A percentile compares a stretch with the other conserved stretches of the same genome.
Evolutionary conservation across 2,797 vertebrate genomes (phyloP).

Genomic region (Notolabrus celidotus): DNA sequence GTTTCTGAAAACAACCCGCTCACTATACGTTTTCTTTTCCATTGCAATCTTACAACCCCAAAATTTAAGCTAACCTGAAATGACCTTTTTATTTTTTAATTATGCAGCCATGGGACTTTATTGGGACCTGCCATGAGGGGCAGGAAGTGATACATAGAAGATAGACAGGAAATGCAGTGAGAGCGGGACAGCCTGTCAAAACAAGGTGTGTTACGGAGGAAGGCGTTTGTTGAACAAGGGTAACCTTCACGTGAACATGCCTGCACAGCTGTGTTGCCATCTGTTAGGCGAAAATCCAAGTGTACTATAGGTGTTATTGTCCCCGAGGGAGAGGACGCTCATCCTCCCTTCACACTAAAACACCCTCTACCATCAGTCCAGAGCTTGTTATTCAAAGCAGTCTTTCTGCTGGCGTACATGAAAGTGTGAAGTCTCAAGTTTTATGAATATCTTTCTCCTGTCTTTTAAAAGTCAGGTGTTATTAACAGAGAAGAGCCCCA

Average conservation of each 20-base stretch:
- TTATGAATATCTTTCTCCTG: not conserved
- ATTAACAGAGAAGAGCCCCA: not conserved
- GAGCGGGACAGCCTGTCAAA: constrained; percentile 18
- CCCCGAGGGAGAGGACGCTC: constrained; percentile 33
- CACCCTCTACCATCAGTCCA: constrained; percentile 20
- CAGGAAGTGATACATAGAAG: not conserved
- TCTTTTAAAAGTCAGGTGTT: not conserved
- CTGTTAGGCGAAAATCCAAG: constrained; percentile 56
- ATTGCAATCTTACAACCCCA: too few species aligned
- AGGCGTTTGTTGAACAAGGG: constrained; percentile 52
- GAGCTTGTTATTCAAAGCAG: constrained; percentile 1
- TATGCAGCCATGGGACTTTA: too few species aligned
- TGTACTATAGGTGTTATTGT: constrained; percentile 20
- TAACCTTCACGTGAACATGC: constrained; percentile 63
- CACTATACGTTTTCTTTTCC: too few species aligned
- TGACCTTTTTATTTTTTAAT: too few species aligned
- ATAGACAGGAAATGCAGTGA: not conserved
- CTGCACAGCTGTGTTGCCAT: constrained; percentile 68
- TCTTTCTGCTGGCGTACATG: not conserved
- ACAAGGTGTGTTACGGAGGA: constrained; percentile 37
- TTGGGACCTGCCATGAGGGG: not conserved
- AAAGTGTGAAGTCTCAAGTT: not conserved
- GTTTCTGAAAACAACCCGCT: too few species aligned
- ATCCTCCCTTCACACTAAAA: constrained; percentile 18
- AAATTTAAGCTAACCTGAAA: too few species aligned